Base-by-base conservation (phyloP, 2,888 invertebrate genomes). In the Cheilosia scutellata region DNA sequence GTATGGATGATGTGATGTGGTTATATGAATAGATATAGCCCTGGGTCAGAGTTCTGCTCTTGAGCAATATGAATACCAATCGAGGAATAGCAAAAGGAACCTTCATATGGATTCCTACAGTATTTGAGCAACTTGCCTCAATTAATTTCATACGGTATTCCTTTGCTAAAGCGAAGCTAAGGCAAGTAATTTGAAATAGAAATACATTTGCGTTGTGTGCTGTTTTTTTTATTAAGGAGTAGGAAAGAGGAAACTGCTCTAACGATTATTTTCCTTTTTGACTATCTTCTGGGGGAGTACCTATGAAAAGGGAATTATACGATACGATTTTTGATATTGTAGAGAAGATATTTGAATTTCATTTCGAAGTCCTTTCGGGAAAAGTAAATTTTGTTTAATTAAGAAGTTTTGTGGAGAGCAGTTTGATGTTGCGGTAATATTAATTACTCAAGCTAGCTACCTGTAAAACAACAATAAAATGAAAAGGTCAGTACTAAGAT, bases 31-130 rank as follows among this genome's bases (percentile, higher is more conserved):
- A 20, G 27, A n/a, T 4, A 0, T 4, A 25, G 16, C 44, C 0
- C 13, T 4, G 11, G 33, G 13, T 1, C 9, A 37, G 16, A 25
- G 20, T 49, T 7, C 31, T 33, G 7, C 27, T 29, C 29, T 16
- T 53, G 55, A 55, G 53, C 33, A 47, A 58, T 31, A 75, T 65
- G 58, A 66, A 76, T 75, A 57, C 40, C 57, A 75, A 55, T 51
- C 42, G 40, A 51, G 44, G 16, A 74, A 11, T 33, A 20, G 11
- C 11, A 37, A 37, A 37, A 51, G 20, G 53, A 62, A 74, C 49
- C 65, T 57, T 27, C 7, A 7, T 4, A 27, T 0, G 20, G 20
- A 20, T 20, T 20, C 20, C 20, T 7, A 40, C n/a, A n/a, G n/a
- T 37, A 29, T 47, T 37, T 57, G 37, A 27, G 11, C 47, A 66